Evolutionary conservation across 2,888 invertebrate genomes (phyloP), one percentile per base, ranked within the genome.

Genomic region (Orchesellides sinensis): DNA sequence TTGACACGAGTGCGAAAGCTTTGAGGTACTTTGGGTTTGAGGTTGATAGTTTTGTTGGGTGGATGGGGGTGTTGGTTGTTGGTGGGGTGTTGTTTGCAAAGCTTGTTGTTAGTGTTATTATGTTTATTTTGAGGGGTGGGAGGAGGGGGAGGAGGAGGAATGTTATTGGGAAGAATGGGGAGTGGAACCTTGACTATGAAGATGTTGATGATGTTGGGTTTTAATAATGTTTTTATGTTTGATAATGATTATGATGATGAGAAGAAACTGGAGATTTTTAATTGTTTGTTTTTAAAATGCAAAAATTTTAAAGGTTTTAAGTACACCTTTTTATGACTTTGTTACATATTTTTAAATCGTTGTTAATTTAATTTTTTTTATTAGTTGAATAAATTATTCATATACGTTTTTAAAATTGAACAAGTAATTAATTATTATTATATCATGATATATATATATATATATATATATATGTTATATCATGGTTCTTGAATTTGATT

Each of bases 21-120:
- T 59, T 88, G 10, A 69, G 75, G 5, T 87, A 72, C 54, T 84
- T 83, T 80, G 84, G 82, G 32, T 75, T 87, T 17, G 77, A 79
- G 1, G 56, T 80, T 21, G 81, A 81, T 29, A 35, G 54, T 17
- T 73, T 63, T 35, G 81, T 81, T 17, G 27, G 21, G 17, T 81
- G 81, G 81, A 59, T 81, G 56, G 73, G 73, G 17, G 73, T 74
- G 2, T 47, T 81, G 0, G 81, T 81, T 6, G 61, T 81, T 0
- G 81, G 45, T 2, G 73, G 81, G 0, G 61, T 73, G 52, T 52
- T 81, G 0, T 35, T 81, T 49, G 66, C 59, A 5, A 68, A 68
- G 29, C 35, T 66, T 25, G 73, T 81, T 32, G 49, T 81, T 0
- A 54, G 68, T 8, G 23, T 74, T 14, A 81, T 81, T 27, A 81